These are phyloP conservation scores for Thryonomys swinderianus DNA, from an alignment of 2,113 vertebrate genomes.

Conservation along the genomic window DNA sequence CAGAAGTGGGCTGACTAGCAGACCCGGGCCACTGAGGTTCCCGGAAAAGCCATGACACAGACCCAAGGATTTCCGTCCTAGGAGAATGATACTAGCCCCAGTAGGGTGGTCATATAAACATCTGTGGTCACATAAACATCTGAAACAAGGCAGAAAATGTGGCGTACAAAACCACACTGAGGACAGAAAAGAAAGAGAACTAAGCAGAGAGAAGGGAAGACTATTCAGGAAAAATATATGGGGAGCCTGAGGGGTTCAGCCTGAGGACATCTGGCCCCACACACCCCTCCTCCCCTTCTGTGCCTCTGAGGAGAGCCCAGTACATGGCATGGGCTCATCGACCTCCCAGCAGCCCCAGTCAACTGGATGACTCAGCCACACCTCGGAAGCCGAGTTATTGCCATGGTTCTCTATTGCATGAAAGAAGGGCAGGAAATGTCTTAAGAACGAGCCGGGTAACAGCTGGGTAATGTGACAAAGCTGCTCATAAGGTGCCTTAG, in stretches of 20 bases:
- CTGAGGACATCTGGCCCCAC: not conserved
- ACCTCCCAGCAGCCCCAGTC: not conserved
- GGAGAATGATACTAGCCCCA: not conserved
- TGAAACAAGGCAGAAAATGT: not conserved
- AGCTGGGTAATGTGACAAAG: not conserved
- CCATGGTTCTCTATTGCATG: not conserved
- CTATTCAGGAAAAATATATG: not conserved
- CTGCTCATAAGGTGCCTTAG: not conserved
- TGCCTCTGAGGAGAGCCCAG: not conserved
- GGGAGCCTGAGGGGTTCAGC: not conserved
- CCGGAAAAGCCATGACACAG: not conserved
- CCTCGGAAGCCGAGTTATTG: not conserved
- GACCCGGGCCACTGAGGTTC: not conserved
- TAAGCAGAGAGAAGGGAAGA: not conserved
- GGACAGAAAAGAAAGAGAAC: not conserved
- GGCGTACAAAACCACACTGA: not conserved
- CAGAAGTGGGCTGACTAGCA: not conserved
- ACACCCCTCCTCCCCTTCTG: not conserved
- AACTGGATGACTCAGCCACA: not conserved
- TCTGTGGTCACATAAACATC: too few species aligned
- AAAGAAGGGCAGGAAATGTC: not conserved
- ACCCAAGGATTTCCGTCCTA: not conserved
- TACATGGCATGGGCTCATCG: not conserved
- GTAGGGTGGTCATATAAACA: not conserved
- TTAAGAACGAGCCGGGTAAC: not conserved